Evolutionary conservation across 2,888 invertebrate genomes (phyloP), one percentile per base, ranked within the genome.

Genomic region (Lottia gigantea): DNA sequence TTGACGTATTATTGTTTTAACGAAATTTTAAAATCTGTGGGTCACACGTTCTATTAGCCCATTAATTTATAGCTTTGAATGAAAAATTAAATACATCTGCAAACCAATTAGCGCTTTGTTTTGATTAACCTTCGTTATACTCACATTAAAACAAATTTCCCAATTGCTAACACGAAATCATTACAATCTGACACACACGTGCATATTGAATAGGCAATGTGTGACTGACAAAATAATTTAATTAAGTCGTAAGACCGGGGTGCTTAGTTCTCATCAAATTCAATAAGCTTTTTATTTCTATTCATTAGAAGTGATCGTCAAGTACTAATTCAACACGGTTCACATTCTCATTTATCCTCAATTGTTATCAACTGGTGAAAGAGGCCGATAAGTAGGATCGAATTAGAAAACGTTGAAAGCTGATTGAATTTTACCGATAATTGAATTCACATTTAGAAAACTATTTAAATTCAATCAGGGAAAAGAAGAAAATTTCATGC

Each of bases 401-500:
- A 68, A 62, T 62, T 62, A 64, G 68, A 19, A 46, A 49, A 49
- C 68, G 64, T 49, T 68, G 68, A 68, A 68, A 64, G 64, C 62
- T 49, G 47, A 64, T 64, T 64, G 47, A 68, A 68, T 62, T 62
- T 47, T 46, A 62, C 62, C 62, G 62, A 49, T 68, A 68, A 68
- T 68, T 68, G 68, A 68, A 68, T 64, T 68, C 68, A 31, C 68
- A 68, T 68, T 68, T 64, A 47, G 68, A 63, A 64, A 68, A 49
- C 68, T 68, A 68, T 68, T 68, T 68, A 68, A 68, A 68, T 64
- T 47, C 68, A 68, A 68, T 68, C 68, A 68, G 31, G 46, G 68
- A 23, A 68, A 68, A 64, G 63, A 68, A 63, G 46, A 11, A n/a
- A 46, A 49, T 64, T 64, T 49, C 47, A 68, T 68, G 68, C 68